Percentiles rank a stretch among this genome's conserved stretches.
Conservation (phyloP, 2,888 invertebrate species). For the Iselma pallidipennis region DNA sequence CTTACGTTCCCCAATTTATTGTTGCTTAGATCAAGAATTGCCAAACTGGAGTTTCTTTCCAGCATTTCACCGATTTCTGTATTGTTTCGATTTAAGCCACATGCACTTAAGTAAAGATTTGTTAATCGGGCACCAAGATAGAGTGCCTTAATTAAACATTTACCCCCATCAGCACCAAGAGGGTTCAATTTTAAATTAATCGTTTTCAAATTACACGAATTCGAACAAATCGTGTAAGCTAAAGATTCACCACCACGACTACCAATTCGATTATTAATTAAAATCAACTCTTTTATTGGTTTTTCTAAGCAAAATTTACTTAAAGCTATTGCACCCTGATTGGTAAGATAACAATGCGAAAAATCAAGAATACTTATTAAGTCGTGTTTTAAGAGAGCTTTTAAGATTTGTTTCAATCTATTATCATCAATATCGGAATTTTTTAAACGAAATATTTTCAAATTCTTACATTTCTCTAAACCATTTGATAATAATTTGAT, state of each 20-base stretch:
- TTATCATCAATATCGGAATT: conserved; percentile 49
- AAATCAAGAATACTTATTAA: conserved; percentile 46
- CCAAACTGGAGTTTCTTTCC: conserved; percentile 38
- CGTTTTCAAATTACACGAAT: conserved; percentile 31
- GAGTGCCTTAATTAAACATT: conserved; percentile 36
- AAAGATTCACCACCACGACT: conserved; percentile 40
- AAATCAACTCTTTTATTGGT: conserved; percentile 37
- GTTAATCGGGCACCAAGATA: conserved; percentile 33
- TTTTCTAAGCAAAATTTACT: conserved; percentile 40
- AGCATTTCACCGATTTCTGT: conserved; percentile 40
- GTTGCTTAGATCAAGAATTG: conserved; percentile 47
- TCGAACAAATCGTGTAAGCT: conserved; percentile 37
- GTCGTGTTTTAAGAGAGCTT: conserved; percentile 39
- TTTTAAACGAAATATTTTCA: conserved; percentile 43
- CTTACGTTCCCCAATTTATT: conserved; percentile 53
- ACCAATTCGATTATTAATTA: conserved; percentile 49
- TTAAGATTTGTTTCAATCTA: conserved; percentile 42
- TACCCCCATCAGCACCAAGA: conserved; percentile 37
- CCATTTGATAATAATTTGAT: conserved; percentile 44
- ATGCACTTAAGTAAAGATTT: conserved; percentile 41
- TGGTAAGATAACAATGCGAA: conserved; percentile 49
- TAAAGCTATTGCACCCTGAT: conserved; percentile 44
- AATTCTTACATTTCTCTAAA: conserved; percentile 42
- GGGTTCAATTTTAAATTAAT: conserved; percentile 45
- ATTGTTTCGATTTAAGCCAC: conserved; percentile 41